Base-by-base conservation (phyloP, 2,113 vertebrate genomes). In the Eptesicus fuscus region DNA sequence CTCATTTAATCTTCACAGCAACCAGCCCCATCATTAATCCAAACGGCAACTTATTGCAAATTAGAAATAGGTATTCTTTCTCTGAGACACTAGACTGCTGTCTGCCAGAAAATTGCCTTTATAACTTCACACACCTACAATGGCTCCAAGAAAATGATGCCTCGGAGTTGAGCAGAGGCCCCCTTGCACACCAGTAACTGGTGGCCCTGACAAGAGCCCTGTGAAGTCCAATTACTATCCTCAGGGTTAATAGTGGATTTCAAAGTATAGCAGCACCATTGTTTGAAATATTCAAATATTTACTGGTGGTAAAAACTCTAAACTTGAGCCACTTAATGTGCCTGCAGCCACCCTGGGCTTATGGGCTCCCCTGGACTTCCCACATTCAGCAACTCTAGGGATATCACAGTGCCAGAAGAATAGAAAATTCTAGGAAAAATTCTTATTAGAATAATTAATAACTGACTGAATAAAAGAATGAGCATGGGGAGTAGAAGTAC, bases 221-320 rank as follows among this genome's bases (percentile, higher is more conserved):
- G 2, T 56, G 35, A 74, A 73, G 20, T 35, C 30, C 32, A 79
- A 67, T 90, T 22, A 53, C 69, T n/a, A 73, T 44, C 22, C 47
- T 37, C 61, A 35, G 22, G 32, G 17, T 82, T 69, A 56, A 77
- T 37, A 63, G 16, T 11, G 9, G 16, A 16, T 79, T 16, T 14
- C 35, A 73, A 83, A 70, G 3, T 61, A 47, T 5, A 63, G 30
- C 37, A 73, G 44, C 69, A 65, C 32, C 13, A 67, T 67, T 73
- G 20, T 65, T 95, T 74, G 77, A 93, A 85, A 95, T 65, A 73
- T 9, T 83, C 10, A 71, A 97, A 56, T 86, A 78, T 71, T 49
- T 88, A 42, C 22, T 44, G 0, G 35, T 82, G 14, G 7, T 56
- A 86, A 76, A 88, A 88, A 89, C 44, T 86, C 44, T 82, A 82